Percentiles rank a stretch among this genome's conserved stretches.
phyloP scores from a whole-genome alignment of 2,113 vertebrate genomes.

The Sterna hirundo region DNA sequence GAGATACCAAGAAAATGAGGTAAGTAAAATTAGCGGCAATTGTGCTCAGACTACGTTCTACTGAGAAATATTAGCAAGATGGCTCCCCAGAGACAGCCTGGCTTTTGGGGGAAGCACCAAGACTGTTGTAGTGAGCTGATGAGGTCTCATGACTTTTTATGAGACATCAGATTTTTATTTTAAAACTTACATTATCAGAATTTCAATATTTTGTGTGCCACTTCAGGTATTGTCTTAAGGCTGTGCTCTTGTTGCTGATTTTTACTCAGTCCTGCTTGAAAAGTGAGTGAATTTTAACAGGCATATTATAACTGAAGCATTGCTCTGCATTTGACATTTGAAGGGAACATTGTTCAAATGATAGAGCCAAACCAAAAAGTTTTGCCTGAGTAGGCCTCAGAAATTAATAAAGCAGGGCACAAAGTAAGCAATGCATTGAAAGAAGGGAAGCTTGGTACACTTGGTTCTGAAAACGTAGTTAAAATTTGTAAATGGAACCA shows the following conservation, averaged over 20 bases:
- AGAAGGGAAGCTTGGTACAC: background rate
- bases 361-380: background rate
- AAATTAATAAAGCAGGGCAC: background rate
- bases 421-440: background rate
- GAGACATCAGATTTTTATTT: conserved; percentile 41
- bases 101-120: background rate
- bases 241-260: background rate
- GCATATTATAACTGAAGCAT: accelerated
- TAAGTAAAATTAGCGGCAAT: conserved; percentile 53
- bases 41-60: conserved; percentile 32
- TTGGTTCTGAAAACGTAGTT: background rate
- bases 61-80: conserved; percentile 31
- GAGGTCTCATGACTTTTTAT: conserved; percentile 38
- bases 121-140: background rate
- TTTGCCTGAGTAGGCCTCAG: background rate
- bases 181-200: background rate
- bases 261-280: background rate
- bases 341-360: background rate
- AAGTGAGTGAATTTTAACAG: background rate
- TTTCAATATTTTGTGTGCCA: background rate
- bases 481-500: background rate
- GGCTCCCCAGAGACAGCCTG: conserved; percentile 17
- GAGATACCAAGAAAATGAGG: conserved; percentile 44
- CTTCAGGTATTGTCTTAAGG: background rate
- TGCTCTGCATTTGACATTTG: background rate